Evolutionary conservation across 2,113 vertebrate species (phyloP).

Genomic region (Dipodomys ordii): DNA sequence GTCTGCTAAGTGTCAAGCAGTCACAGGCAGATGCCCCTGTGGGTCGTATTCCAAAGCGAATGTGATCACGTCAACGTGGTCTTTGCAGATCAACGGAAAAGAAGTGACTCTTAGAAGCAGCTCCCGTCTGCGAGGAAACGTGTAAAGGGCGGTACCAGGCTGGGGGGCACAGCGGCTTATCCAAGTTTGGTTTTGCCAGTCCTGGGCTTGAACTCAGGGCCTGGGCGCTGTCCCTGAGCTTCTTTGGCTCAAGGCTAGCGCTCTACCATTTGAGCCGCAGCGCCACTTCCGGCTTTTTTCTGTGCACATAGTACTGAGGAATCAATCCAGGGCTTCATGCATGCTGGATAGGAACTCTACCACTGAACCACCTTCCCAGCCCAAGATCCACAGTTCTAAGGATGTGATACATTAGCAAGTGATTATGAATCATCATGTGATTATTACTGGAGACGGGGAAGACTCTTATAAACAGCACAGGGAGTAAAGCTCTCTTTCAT

Average conservation of each 20-base stretch:
- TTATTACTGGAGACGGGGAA: not conserved
- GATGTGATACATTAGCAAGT: not conserved
- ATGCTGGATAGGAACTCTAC: no score
- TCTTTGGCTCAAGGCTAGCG: no score
- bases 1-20: not conserved
- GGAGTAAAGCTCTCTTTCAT: not conserved
- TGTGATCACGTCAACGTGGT: not conserved
- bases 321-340: no score
- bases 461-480: not conserved
- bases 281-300: no score
- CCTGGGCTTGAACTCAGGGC: no score
- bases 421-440: not conserved
- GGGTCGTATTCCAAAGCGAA: not conserved
- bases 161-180: not conserved
- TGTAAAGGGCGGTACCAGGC: no score
- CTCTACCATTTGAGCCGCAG: no score
- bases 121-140: no score
- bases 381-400: not conserved
- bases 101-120: not conserved
- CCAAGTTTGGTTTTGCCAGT: no score
- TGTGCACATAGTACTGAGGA: no score
- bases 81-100: not conserved
- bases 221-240: no score
- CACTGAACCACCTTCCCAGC: no score
- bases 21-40: not conserved